Conservation (phyloP, 2,888 invertebrate species). For the Acrocyrtus sp. region DNA sequence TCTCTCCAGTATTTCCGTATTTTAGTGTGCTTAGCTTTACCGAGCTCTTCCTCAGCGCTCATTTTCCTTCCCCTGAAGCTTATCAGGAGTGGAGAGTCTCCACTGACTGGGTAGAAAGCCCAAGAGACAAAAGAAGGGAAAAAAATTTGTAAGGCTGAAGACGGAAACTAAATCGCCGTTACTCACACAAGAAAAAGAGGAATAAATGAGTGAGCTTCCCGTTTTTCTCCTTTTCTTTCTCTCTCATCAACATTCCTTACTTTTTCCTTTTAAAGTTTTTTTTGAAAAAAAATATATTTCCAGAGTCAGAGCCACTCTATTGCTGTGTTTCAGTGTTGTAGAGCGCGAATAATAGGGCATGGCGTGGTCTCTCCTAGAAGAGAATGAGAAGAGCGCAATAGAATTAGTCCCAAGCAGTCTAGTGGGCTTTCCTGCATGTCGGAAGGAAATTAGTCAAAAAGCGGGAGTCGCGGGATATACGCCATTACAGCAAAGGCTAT, state of each 20-base stretch:
- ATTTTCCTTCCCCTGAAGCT: constrained; percentile 42
- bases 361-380: constrained; percentile 27
- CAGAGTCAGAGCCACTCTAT: too few species aligned
- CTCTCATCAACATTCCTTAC: background rate
- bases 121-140: constrained; percentile 29
- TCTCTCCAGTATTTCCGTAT: background rate
- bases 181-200: constrained; percentile 18
- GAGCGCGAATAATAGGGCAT: background rate
- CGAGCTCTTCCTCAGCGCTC: constrained; percentile 24
- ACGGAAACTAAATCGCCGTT: constrained; percentile 16
- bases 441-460: constrained; percentile 50
- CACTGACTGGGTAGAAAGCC: constrained; percentile 22
- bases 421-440: constrained; percentile 52
- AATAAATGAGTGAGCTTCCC: constrained; percentile 9
- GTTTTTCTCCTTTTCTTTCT: constrained; percentile 13
- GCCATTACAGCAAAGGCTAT: too few species aligned
- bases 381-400: constrained; percentile 29
- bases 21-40: background rate
- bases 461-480: constrained; percentile 9
- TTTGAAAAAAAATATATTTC: too few species aligned
- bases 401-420: constrained; percentile 42
- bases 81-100: constrained; percentile 28
- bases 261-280: background rate
- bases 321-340: too few species aligned
- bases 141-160: background rate